Conservation (phyloP, 2,888 invertebrate species). For the Noctua pronuba region DNA sequence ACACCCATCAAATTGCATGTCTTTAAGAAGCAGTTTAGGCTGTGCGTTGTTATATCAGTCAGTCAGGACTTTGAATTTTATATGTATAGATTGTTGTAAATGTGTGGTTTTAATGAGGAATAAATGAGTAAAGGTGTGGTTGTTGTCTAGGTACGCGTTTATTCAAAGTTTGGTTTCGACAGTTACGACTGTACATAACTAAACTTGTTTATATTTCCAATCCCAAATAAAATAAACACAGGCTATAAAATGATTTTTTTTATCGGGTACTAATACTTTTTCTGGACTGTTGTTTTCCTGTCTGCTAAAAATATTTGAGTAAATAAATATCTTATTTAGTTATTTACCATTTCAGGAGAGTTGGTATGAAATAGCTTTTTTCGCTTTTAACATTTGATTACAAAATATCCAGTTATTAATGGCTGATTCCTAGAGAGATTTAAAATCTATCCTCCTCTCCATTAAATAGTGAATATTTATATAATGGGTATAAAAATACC, state of each 20-base stretch:
- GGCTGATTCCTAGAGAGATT: conserved; percentile 22
- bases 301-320: not conserved
- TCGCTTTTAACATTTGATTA: not conserved
- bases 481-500: too few relatives aligned
- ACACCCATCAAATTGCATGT: too few relatives aligned
- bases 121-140: too few relatives aligned
- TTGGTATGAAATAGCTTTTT: not conserved
- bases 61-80: too few relatives aligned
- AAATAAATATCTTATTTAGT: not conserved
- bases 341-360: not conserved
- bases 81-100: too few relatives aligned
- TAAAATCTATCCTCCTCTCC: not conserved
- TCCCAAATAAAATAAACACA: conserved; percentile 28
- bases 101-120: too few relatives aligned
- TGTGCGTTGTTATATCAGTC: too few relatives aligned
- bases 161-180: conserved; percentile 13
- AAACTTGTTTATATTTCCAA: conserved; percentile 35
- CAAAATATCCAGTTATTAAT: conserved; percentile 10
- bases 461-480: not conserved
- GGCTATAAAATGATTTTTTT: conserved; percentile 35
- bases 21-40: too few relatives aligned
- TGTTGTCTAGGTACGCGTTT: conserved; percentile 10
- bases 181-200: conserved; percentile 36
- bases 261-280: not conserved
- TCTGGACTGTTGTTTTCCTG: not conserved